Evolutionary conservation across 2,113 vertebrate species (phyloP), one percentile per base, ranked within the genome.

Genomic region (Neopipo cinnamomea): DNA sequence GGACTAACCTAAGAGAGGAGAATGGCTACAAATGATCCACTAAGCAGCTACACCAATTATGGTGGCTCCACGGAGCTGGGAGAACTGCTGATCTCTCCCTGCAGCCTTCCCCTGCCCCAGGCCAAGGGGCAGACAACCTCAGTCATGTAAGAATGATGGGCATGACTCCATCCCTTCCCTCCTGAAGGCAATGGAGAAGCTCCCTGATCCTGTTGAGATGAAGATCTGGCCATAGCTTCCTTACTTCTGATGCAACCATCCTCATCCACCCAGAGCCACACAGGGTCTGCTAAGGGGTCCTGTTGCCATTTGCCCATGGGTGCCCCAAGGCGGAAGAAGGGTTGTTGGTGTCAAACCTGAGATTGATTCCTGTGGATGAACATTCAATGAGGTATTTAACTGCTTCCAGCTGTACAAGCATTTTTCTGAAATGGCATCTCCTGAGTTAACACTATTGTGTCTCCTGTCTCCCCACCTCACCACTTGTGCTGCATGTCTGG

Each of bases 161-260:
- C 31, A 12, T 33, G 31, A 81, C 10, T 17, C 49, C 9, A 12
- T 44, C 19, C 24, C 9, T 53, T 76, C 25, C 19, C 14, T 56
- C 23, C 22, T 55, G 27, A 68, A 63, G 27, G 18, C 25, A 27
- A 10, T 35, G 44, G 59, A 87, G 47, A 74, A 89, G 33, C 30
- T 63, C 21, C 58, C 33, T 46, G 31, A 12, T 22, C 20, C 30
- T 53, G 11, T 3, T 39, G 67, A 71, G 52, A 30, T 53, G 59
- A 63, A 81, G 33, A 52, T 27, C 25, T 82, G 56, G 6, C 73
- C 6, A 2, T 39, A 35, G 33, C 23, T 25, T 70, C 27, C 14
- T 72, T 59, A 28, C 3, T 52, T 28, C 37, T 0, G 0, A 27
- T 46, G 22, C 2, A 8, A 5, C 18, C 9, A 6, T 62, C 35